These are phyloP conservation scores for Poecilia gillii DNA, from an alignment of 2,797 vertebrate species.

Conservation along the genomic window DNA sequence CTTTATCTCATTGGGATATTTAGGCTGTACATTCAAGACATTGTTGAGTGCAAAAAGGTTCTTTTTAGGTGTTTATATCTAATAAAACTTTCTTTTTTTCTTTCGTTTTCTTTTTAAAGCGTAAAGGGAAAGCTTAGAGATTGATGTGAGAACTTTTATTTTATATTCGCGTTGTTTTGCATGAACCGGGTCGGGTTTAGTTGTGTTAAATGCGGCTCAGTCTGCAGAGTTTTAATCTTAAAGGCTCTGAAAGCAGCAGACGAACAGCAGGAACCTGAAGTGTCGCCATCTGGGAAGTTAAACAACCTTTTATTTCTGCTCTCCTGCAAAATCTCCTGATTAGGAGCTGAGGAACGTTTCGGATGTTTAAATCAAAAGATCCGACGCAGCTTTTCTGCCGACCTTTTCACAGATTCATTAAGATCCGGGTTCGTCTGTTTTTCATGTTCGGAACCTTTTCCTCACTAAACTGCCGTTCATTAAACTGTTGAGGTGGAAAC, in stretches of 20 bases:
- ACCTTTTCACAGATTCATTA: conserved; percentile 1
- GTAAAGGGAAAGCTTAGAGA: background rate
- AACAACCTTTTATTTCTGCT: background rate
- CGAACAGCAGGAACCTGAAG: background rate
- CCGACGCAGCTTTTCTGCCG: background rate
- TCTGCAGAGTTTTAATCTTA: background rate
- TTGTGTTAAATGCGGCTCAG: background rate
- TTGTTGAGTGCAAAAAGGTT: background rate
- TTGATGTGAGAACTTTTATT: background rate
- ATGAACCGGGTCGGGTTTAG: background rate
- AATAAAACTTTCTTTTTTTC: background rate
- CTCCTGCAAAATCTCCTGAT: background rate
- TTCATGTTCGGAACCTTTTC: background rate
- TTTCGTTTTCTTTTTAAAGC: background rate
- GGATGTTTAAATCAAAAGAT: background rate
- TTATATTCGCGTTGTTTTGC: background rate
- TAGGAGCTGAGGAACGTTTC: background rate
- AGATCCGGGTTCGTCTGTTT: background rate
- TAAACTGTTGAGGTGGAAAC: background rate
- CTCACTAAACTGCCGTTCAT: background rate
- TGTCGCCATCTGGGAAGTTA: background rate
- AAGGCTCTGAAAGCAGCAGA: background rate
- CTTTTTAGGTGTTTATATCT: background rate
- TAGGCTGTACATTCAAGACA: background rate
- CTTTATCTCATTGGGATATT: background rate